Conservation (phyloP, 92 coral and sea anemone species). For the Desmophyllum pertusum region DNA sequence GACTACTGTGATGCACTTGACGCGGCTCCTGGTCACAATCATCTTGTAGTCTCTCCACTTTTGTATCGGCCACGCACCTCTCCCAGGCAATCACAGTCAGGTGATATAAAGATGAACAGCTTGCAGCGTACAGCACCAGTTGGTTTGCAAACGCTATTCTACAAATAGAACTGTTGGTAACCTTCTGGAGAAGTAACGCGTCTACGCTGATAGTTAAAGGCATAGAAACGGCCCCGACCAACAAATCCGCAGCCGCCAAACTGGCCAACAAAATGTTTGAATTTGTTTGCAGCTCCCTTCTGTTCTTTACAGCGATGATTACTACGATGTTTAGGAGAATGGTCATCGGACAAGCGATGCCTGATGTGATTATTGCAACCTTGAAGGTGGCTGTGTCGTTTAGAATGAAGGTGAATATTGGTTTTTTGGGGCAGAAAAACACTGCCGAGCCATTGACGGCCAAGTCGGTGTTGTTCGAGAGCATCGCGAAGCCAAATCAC, state of each 20-base stretch:
- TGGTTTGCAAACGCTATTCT: neutral
- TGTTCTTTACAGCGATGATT: conserved; percentile 10
- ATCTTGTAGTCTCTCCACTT: neutral
- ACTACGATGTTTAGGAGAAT: conserved; percentile 14
- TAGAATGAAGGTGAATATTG: conserved; percentile 15
- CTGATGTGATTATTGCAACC: neutral
- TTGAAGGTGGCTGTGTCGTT: neutral
- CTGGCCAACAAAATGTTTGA: conserved; percentile 34
- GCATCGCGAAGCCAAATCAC: neutral
- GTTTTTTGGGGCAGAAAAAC: neutral
- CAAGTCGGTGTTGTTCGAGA: neutral
- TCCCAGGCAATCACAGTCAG: conserved; percentile 32
- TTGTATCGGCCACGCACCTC: neutral
- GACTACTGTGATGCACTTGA: neutral
- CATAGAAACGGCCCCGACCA: conserved; percentile 27
- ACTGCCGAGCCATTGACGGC: neutral
- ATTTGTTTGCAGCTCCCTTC: conserved; percentile 15
- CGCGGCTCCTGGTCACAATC: neutral
- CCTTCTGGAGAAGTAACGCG: neutral
- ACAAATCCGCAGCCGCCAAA: conserved; percentile 27
- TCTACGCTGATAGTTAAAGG: neutral
- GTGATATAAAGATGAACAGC: conserved; percentile 29
- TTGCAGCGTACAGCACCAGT: conserved; percentile 3
- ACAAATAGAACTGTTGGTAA: neutral
- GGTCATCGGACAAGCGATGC: neutral